Percentiles rank a stretch among this genome's conserved stretches.
These are phyloP conservation scores for Semaprochilodus insignis DNA, from an alignment of 2,797 vertebrate genomes.

Conservation along the genomic window DNA sequence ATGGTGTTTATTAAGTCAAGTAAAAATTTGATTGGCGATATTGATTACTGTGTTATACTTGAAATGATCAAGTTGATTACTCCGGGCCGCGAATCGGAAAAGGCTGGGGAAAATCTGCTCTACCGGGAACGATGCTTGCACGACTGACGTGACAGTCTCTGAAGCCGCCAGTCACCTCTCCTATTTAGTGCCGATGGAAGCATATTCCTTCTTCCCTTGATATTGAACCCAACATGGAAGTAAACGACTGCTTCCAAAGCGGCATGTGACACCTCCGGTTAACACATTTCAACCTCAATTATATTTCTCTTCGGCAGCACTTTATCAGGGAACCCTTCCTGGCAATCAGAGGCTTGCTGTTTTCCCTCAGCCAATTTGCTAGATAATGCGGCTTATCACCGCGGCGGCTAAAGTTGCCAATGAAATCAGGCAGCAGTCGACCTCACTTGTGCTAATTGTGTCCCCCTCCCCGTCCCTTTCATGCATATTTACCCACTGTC, in stretches of 20 bases:
- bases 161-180: slow-evolving; percentile 86
- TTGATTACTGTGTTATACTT: too few relatives aligned
- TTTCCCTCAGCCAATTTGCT: slow-evolving; percentile 99
- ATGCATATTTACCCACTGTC: slow-evolving; percentile 99
- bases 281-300: slow-evolving; percentile 99
- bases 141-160: slow-evolving; percentile 85
- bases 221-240: slow-evolving; percentile 95
- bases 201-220: slow-evolving; percentile 87
- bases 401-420: slow-evolving; percentile 98
- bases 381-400: slow-evolving; percentile 99
- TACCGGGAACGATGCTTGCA: slow-evolving; percentile 84
- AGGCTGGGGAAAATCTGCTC: slow-evolving; percentile 38
- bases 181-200: slow-evolving; percentile 84
- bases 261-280: slow-evolving; percentile 97
- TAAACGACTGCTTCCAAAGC: slow-evolving; percentile 94
- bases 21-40: too few relatives aligned
- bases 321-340: slow-evolving; percentile 99
- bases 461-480: slow-evolving; percentile 87
- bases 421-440: slow-evolving; percentile 98
- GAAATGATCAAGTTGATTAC: too few relatives aligned
- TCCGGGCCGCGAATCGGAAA: too few relatives aligned
- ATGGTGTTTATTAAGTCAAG: too few relatives aligned
- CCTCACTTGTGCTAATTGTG: slow-evolving; percentile 97
- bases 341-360: slow-evolving; percentile 99
- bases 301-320: slow-evolving; percentile 99